Conservation (phyloP, 2,888 invertebrate genomes). For the Pterobdella sp. region DNA sequence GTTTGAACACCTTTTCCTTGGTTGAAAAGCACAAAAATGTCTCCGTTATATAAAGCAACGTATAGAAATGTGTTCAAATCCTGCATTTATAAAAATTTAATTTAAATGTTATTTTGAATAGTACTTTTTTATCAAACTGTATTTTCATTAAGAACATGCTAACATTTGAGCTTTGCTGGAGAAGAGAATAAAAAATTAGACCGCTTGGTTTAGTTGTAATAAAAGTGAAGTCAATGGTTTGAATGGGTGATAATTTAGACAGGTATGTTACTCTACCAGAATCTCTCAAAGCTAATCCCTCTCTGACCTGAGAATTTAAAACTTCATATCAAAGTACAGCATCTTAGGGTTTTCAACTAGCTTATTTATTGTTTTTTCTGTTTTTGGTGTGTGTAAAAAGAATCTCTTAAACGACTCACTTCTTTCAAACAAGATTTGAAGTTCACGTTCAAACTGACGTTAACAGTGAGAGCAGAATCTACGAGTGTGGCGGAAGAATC, state of each 20-base stretch:
- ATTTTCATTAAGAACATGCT: no score
- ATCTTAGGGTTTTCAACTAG: constrained; percentile 8
- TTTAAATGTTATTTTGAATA: no score
- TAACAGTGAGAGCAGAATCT: constrained; percentile 19
- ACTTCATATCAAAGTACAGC: background rate
- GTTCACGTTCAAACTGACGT: constrained; percentile 26
- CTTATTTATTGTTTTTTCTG: background rate
- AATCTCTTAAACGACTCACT: constrained; percentile 25
- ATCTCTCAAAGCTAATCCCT: background rate
- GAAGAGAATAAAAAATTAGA: constrained; percentile 36
- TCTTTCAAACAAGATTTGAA: constrained; percentile 30
- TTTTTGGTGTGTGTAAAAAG: background rate
- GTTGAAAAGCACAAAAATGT: constrained; percentile 38
- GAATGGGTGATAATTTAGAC: constrained; percentile 24
- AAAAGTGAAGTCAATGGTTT: constrained; percentile 35
- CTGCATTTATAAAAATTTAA: no score
- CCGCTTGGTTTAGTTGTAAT: constrained; percentile 37
- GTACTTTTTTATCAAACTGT: no score
- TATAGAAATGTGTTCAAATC: constrained; percentile 35
- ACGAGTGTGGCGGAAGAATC: constrained; percentile 14
- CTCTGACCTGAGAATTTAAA: background rate
- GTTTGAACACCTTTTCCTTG: constrained; percentile 35
- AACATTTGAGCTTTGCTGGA: constrained; percentile 22
- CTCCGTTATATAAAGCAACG: constrained; percentile 39
- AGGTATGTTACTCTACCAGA: constrained; percentile 28